Evolutionary conservation across 2,888 invertebrate species (phyloP).

Genomic region (Tenthredo scrophulariae): DNA sequence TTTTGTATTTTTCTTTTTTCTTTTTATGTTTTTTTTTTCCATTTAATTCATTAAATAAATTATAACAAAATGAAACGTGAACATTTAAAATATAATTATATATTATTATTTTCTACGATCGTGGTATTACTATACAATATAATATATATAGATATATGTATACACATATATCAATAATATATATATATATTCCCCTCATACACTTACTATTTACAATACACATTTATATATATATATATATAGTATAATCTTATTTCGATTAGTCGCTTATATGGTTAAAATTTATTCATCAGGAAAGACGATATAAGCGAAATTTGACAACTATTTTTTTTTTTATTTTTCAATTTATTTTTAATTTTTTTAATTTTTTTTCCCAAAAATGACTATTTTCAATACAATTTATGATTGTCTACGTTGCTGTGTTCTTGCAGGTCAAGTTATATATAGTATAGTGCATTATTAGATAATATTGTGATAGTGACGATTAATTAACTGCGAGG

Average conservation of each 20-base stretch:
- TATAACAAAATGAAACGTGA: conserved; percentile 66
- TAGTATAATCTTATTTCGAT: conserved; percentile 4
- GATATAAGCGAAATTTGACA: conserved; percentile 40
- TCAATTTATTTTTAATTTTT: not conserved
- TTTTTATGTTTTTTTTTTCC: conserved; percentile 41
- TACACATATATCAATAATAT: conserved; percentile 58
- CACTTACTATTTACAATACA: conserved; percentile 69
- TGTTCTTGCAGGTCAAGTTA: not conserved
- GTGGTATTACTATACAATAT: conserved; percentile 21
- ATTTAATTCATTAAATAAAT: conserved; percentile 49
- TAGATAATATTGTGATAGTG: not conserved
- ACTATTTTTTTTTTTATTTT: not conserved
- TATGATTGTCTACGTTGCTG: conserved; percentile 46
- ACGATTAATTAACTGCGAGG: conserved; percentile 12
- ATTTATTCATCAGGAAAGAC: not conserved
- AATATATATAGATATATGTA: conserved; percentile 55
- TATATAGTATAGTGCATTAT: not conserved
- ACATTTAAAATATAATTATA: conserved; percentile 67
- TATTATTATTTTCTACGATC: conserved; percentile 42
- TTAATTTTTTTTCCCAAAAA: not conserved
- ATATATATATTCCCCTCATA: conserved; percentile 55
- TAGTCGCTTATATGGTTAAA: conserved; percentile 8
- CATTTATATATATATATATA: conserved; percentile 51
- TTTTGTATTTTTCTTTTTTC: conserved; percentile 55
- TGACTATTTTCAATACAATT: conserved; percentile 13